These are phyloP conservation scores for Ceratina japonica DNA, from an alignment of 1,140 invertebrate species.

Conservation along the genomic window DNA sequence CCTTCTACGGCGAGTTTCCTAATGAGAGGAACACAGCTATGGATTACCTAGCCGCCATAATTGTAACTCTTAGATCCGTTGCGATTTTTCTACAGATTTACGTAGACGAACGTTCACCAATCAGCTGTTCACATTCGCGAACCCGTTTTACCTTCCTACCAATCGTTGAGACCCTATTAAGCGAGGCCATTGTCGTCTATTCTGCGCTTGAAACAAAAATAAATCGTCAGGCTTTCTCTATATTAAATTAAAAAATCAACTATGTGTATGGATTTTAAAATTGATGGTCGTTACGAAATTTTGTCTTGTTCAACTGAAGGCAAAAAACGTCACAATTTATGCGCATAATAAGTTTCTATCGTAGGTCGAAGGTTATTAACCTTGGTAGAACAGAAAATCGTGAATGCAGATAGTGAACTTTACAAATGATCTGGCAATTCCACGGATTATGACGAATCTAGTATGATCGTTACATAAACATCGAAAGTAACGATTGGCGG, in stretches of 20 bases:
- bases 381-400: background rate
- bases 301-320: background rate
- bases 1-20: slow-evolving; percentile 73
- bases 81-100: slow-evolving; percentile 50
- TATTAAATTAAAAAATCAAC: too few relatives aligned
- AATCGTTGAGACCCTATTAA: background rate
- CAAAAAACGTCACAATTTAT: background rate
- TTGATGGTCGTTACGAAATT: too few relatives aligned
- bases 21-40: slow-evolving; percentile 71
- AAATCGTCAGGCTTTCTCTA: too few relatives aligned
- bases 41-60: slow-evolving; percentile 55
- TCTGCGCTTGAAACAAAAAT: too few relatives aligned
- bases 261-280: too few relatives aligned
- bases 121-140: background rate
- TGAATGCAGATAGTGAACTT: background rate
- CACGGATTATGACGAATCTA: background rate
- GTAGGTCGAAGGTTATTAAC: background rate
- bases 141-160: background rate
- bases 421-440: background rate
- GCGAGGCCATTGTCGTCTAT: background rate
- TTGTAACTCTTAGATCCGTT: slow-evolving; percentile 47
- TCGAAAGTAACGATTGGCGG: background rate
- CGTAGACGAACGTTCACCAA: slow-evolving; percentile 10
- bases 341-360: background rate
- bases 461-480: background rate